These are phyloP conservation scores for Podarcis muralis DNA, from an alignment of 2,113 vertebrate genomes.

Conservation along the genomic window DNA sequence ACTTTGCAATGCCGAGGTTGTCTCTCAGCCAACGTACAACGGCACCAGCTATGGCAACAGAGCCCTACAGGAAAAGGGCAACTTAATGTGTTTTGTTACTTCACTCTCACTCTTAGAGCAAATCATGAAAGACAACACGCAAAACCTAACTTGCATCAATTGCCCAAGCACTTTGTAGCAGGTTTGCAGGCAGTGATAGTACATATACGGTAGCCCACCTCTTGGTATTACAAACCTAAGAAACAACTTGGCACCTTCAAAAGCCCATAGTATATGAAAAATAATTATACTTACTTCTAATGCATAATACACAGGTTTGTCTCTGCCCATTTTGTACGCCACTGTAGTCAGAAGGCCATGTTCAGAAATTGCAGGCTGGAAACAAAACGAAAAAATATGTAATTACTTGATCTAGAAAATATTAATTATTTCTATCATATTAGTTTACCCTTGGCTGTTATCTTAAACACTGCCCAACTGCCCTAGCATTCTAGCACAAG, in stretches of 20 bases:
- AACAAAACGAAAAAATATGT: neutral
- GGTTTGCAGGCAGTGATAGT: neutral
- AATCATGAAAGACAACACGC: neutral
- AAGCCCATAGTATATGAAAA: neutral
- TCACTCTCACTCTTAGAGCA: neutral
- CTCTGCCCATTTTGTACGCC: slow-evolving; percentile 89
- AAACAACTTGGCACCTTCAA: neutral
- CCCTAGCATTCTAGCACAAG: neutral
- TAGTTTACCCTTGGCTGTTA: neutral
- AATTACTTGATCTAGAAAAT: neutral
- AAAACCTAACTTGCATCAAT: neutral
- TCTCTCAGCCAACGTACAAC: slow-evolving; percentile 95
- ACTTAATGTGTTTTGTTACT: neutral
- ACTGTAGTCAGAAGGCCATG: slow-evolving; percentile 94
- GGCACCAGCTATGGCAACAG: slow-evolving; percentile 95
- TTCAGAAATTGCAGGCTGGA: slow-evolving; percentile 87
- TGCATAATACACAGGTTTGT: slow-evolving; percentile 86
- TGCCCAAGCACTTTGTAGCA: neutral
- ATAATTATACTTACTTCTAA: slow-evolving; percentile 82
- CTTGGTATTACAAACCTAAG: slow-evolving; percentile 26
- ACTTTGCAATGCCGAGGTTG: slow-evolving; percentile 91
- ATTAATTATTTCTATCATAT: neutral
- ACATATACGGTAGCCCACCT: neutral
- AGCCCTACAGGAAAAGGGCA: slow-evolving; percentile 82
- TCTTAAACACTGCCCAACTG: neutral